These are phyloP conservation scores for Bombus waltoni DNA, from an alignment of 1,140 invertebrate genomes.

Conservation along the genomic window DNA sequence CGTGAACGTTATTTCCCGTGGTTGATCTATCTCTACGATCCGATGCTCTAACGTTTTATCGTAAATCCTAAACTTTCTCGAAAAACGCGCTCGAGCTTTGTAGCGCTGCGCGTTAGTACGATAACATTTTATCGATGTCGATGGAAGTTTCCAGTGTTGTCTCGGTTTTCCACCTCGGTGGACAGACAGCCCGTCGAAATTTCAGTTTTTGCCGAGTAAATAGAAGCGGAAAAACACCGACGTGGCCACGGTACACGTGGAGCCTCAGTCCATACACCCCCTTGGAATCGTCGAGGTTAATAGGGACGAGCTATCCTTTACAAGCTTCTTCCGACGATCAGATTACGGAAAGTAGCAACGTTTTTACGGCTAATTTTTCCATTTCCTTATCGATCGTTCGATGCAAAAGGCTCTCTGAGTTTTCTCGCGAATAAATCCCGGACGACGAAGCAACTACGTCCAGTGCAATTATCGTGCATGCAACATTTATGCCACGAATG, in stretches of 20 bases:
- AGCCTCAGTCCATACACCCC: constrained; percentile 11
- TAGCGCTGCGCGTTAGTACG: neutral
- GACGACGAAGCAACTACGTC: neutral
- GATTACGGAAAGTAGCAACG: neutral
- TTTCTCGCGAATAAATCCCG: neutral
- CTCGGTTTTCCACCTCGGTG: neutral
- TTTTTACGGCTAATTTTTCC: neutral
- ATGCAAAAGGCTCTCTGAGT: no score
- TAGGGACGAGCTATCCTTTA: neutral
- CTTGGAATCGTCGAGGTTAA: neutral
- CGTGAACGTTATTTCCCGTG: neutral
- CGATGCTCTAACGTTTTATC: neutral
- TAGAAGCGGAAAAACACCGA: neutral
- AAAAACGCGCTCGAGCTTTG: neutral
- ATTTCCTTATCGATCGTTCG: neutral
- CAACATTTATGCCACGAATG: neutral
- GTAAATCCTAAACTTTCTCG: neutral
- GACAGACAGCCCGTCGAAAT: neutral
- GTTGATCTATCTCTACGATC: neutral
- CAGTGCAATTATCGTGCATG: no score
- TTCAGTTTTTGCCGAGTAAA: constrained; percentile 1
- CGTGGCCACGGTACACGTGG: neutral
- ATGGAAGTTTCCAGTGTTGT: neutral
- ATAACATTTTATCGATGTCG: neutral
- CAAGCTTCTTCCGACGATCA: neutral